Evolutionary conservation across 1,140 invertebrate genomes (phyloP).

Genomic region (Psix sp.): DNA sequence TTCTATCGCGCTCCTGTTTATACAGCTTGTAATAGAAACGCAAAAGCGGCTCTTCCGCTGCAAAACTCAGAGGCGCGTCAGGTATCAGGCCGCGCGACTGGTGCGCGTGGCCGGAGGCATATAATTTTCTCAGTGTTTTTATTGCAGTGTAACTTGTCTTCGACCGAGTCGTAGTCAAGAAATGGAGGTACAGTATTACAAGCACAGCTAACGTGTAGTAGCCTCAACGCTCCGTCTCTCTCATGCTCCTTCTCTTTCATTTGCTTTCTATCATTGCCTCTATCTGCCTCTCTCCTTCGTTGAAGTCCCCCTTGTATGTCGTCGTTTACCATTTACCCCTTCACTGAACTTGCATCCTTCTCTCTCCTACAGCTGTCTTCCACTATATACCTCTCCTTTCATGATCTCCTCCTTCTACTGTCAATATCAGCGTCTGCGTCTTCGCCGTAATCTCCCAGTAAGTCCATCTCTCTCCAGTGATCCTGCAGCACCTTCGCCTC

Average conservation of each 20-base stretch:
- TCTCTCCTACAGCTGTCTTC: conserved; percentile 14
- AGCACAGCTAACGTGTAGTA: conserved; percentile 75
- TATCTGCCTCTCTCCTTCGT: conserved; percentile 39
- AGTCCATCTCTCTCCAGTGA: conserved; percentile 29
- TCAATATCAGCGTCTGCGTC: conserved; percentile 24
- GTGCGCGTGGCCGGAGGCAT: conserved; percentile 74
- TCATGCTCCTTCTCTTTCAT: conserved; percentile 42
- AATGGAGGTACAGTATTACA: conserved; percentile 74
- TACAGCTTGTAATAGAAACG: conserved; percentile 67
- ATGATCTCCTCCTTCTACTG: conserved; percentile 39
- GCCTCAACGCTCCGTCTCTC: conserved; percentile 65
- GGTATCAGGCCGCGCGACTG: conserved; percentile 59
- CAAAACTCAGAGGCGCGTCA: conserved; percentile 33
- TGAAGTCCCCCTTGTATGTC: conserved; percentile 50
- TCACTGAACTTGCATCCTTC: conserved; percentile 35
- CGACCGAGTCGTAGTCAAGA: conserved; percentile 73
- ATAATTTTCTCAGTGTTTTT: conserved; percentile 78
- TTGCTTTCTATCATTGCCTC: too few relatives aligned
- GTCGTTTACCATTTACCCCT: conserved; percentile 60
- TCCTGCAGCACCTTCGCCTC: conserved; percentile 54
- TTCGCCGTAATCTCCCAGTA: neutral
- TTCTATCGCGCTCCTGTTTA: conserved; percentile 65
- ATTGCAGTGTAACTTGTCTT: conserved; percentile 78
- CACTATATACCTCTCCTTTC: conserved; percentile 23
- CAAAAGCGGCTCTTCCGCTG: conserved; percentile 67